Evolutionary conservation across 2,888 invertebrate genomes (phyloP).

Genomic region (Drosophila austrosaltans): DNA sequence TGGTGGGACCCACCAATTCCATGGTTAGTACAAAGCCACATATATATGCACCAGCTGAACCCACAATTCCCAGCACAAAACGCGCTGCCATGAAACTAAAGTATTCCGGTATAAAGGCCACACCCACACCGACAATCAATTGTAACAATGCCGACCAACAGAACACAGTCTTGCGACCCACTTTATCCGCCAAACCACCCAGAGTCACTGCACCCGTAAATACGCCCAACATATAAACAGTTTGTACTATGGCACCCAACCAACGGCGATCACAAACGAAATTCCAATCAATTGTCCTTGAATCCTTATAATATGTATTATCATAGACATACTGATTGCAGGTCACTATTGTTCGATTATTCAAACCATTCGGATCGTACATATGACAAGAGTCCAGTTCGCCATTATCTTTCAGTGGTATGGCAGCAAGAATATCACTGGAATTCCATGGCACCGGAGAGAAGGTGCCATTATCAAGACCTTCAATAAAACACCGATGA

Average conservation of each 20-base stretch:
- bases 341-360: conserved; percentile 80
- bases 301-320: conserved; percentile 88
- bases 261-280: conserved; percentile 91
- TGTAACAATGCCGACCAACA: conserved; percentile 90
- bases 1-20: conserved; percentile 92
- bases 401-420: conserved; percentile 86
- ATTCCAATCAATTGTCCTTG: conserved; percentile 92
- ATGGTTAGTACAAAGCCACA: conserved; percentile 87
- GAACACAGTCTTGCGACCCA: conserved; percentile 91
- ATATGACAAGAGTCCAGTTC: conserved; percentile 87
- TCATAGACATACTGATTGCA: conserved; percentile 89
- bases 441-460: conserved; percentile 85
- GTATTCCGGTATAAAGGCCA: conserved; percentile 91
- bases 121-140: conserved; percentile 88
- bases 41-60: conserved; percentile 88
- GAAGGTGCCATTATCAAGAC: conserved; percentile 85
- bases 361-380: conserved; percentile 69
- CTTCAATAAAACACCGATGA: conserved; percentile 85
- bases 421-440: conserved; percentile 84
- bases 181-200: conserved; percentile 91
- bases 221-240: conserved; percentile 90
- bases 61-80: conserved; percentile 91
- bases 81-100: conserved; percentile 88
- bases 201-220: conserved; percentile 91
- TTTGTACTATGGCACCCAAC: conserved; percentile 92